Percentiles rank a stretch among this genome's conserved stretches.
Evolutionary conservation across 1,140 invertebrate genomes (phyloP).

Genomic region (Camponotus floridanus): DNA sequence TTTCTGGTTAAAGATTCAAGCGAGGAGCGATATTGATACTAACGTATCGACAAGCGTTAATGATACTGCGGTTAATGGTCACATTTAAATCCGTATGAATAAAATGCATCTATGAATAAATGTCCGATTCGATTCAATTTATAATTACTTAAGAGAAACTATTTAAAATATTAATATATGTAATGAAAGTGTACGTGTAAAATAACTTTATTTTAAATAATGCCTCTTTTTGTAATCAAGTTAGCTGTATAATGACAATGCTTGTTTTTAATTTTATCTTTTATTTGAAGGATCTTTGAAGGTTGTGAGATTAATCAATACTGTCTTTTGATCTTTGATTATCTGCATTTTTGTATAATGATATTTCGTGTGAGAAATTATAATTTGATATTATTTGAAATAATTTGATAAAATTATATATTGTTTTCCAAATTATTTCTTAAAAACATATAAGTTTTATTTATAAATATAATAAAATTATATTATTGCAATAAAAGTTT

Average conservation of each 20-base stretch:
- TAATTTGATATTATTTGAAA: not conserved
- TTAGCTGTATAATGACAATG: not conserved
- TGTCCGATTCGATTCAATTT: no score
- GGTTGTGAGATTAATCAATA: not conserved
- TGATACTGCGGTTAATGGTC: not conserved
- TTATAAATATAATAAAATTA: not conserved
- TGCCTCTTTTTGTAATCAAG: not conserved
- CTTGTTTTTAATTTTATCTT: not conserved
- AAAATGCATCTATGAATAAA: not conserved
- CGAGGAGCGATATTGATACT: constrained; percentile 31
- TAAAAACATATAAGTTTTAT: not conserved
- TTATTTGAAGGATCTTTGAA: not conserved
- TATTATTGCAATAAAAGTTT: not conserved
- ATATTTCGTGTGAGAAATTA: not conserved
- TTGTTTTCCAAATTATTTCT: not conserved
- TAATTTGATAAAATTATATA: not conserved
- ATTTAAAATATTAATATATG: not conserved
- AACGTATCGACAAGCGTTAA: not conserved
- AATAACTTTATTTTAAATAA: constrained; percentile 20
- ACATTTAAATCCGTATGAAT: not conserved
- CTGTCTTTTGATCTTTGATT: not conserved
- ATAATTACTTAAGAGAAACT: no score
- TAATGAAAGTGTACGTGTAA: not conserved
- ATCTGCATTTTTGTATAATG: not conserved
- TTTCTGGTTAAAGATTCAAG: constrained; percentile 55